Base-by-base conservation (phyloP, 2,888 invertebrate species). In the Amphimallon solstitiale region DNA sequence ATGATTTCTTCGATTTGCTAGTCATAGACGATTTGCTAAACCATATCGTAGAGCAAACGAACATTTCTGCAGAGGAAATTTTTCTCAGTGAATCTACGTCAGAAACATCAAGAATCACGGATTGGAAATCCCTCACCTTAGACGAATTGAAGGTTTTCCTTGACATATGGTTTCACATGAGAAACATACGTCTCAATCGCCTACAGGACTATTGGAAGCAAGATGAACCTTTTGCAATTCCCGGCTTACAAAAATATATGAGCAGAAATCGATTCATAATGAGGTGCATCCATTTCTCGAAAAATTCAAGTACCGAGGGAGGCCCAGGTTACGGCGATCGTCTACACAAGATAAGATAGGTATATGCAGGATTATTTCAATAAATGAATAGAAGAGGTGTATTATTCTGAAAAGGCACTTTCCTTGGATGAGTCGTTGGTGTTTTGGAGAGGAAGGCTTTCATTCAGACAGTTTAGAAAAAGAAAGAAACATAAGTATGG, bases 71-170 rank as follows among this genome's bases (percentile, higher is more conserved):
- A 65, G 69, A 68, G 12, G 63, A 68, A 38, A 68, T 72, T 35
- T 15, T 72, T 40, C 40, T 73, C 35, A 45, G 52, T 10, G 35
- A 48, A 35, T 67, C 65, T 45, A 17, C 34, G 40, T 68, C 69
- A 49, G 61, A 64, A 46, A 49, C 73, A 66, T 72, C 75, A n/a
- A 71, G 73, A 71, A 71, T 74, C 67, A 67, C 69, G 21, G 46
- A 54, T 12, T 79, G 77, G 76, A 75, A 74, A 70, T 70, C 74
- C 54, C 60, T 79, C 38, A 74, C 73, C 34, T 29, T 38, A 10
- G 63, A 9, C 1, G 72, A 79, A 71, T 67, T 80, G n/a, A 64
- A 71, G 5, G 75, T 70, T 66, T 80, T 81, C 74, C 40, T 81
- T 2, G 80, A 80, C 29, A 66, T 81, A 10, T 62, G 81, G 10